Conservation (phyloP, 2,797 vertebrate species). For the Cyclura pinguis region DNA sequence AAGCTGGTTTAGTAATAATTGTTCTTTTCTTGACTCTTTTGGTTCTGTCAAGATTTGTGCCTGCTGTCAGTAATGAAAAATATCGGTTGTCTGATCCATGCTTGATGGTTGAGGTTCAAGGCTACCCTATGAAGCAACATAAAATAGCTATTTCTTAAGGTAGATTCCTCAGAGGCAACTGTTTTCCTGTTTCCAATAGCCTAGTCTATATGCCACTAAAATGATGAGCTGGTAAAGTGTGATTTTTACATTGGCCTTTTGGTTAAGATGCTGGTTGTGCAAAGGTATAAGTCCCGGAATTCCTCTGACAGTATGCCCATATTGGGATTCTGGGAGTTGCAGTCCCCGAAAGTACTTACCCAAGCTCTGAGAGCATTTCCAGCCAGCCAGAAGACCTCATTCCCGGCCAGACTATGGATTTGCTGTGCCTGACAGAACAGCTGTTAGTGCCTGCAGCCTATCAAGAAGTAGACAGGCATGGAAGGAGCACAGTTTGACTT, state of each 20-base stretch:
- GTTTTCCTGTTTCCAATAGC: background rate
- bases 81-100: background rate
- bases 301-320: no score
- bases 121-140: background rate
- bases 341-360: background rate
- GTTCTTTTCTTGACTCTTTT: background rate
- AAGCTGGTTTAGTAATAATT: background rate
- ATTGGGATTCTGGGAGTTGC: background rate
- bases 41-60: background rate
- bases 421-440: constrained; percentile 65
- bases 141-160: background rate
- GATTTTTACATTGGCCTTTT: background rate
- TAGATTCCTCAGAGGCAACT: background rate
- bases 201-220: background rate
- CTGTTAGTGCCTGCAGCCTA: constrained; percentile 64
- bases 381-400: constrained; percentile 48
- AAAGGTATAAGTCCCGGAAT: background rate
- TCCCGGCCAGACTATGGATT: constrained; percentile 66
- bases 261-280: background rate
- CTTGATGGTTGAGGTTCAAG: background rate
- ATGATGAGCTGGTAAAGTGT: background rate
- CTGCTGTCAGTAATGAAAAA: background rate
- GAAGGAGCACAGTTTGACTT: constrained; percentile 41
- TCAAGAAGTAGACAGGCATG: constrained; percentile 55
- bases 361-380: background rate